Percentiles rank a stretch among this genome's conserved stretches.
phyloP scores from a whole-genome alignment of 2,888 invertebrate genomes.

The Agrotis clavis region DNA sequence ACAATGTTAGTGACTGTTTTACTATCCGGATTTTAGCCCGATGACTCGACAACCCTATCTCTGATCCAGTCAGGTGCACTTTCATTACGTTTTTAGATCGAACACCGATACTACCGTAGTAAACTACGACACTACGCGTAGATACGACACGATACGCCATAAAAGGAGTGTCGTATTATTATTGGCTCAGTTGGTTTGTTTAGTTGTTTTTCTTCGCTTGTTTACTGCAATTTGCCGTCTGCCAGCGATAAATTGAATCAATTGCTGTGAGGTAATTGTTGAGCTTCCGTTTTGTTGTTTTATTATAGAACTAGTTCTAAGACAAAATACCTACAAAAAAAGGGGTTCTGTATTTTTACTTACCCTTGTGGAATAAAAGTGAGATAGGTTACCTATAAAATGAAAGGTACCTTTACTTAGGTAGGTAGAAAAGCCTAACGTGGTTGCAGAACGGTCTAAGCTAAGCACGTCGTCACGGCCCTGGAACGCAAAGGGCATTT shows the following conservation, averaged over 20 bases:
- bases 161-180: constrained; percentile 40
- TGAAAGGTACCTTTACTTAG: too few relatives aligned
- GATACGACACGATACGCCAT: constrained; percentile 13
- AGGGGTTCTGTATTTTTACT: too few relatives aligned
- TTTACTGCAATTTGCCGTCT: constrained; percentile 50
- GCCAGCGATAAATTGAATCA: constrained; percentile 35
- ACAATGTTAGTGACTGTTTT: too few relatives aligned
- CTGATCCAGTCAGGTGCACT: constrained; percentile 63
- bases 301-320: neutral
- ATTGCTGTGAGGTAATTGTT: constrained; percentile 26
- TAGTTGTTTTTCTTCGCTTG: constrained; percentile 39
- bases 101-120: constrained; percentile 33
- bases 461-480: too few relatives aligned
- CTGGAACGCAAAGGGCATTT: too few relatives aligned
- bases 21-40: neutral
- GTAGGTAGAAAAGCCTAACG: too few relatives aligned
- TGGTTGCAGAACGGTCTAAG: too few relatives aligned
- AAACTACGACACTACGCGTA: constrained; percentile 22
- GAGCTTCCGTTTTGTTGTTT: constrained; percentile 1
- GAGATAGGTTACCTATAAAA: too few relatives aligned
- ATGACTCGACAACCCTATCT: constrained; percentile 39
- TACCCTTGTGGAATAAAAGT: too few relatives aligned
- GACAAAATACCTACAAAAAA: neutral
- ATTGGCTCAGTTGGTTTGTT: constrained; percentile 30
- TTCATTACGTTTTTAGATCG: constrained; percentile 57